Percentiles rank a stretch among this genome's conserved stretches.
phyloP scores from a whole-genome alignment of 2,113 vertebrate genomes.

The Alectura lathami region DNA sequence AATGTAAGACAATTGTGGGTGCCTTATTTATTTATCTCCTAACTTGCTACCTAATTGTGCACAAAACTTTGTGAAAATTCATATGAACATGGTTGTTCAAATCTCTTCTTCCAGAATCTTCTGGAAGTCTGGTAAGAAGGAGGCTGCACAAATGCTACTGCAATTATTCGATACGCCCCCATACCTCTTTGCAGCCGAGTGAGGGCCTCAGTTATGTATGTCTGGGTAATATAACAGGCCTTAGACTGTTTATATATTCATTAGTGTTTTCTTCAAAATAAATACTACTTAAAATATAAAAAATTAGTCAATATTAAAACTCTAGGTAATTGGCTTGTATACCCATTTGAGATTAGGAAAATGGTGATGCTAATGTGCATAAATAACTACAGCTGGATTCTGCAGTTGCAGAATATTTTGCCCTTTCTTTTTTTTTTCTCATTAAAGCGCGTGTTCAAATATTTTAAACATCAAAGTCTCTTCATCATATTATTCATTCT shows the following conservation, averaged over 20 bases:
- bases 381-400: neutral
- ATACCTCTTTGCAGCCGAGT: conserved; percentile 18
- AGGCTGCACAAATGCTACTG: neutral
- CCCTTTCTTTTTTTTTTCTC: neutral
- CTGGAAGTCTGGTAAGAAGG: neutral
- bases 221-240: neutral
- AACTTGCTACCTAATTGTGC: neutral
- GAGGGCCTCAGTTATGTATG: conserved; percentile 61
- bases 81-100: neutral
- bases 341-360: neutral
- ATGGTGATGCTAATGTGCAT: neutral
- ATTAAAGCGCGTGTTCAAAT: conserved; percentile 32
- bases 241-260: neutral
- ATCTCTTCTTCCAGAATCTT: neutral
- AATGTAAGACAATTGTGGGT: neutral
- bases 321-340: neutral
- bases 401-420: neutral
- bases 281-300: neutral
- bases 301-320: neutral
- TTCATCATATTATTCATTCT: conserved; percentile 32
- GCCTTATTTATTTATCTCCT: neutral
- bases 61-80: neutral
- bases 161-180: neutral
- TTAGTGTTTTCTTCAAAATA: neutral
- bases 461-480: conserved; percentile 41